A percentile compares a stretch with the other conserved stretches of the same genome.
Conservation (phyloP, 2,888 invertebrate species). For the Drosophila kokeensis region DNA sequence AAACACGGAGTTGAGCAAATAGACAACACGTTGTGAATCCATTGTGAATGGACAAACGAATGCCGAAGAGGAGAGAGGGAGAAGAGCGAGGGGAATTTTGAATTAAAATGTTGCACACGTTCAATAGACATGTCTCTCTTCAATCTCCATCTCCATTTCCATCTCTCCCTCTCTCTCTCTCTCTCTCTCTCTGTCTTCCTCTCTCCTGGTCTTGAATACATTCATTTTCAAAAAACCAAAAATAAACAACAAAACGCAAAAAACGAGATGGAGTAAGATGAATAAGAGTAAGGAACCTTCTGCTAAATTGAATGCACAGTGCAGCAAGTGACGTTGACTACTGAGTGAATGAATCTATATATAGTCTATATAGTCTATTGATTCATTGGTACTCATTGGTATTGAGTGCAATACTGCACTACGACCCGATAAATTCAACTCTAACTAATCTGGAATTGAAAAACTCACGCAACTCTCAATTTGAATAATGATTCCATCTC, state of each 20-base stretch:
- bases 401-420: neutral
- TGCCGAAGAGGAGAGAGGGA: neutral
- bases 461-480: neutral
- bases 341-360: neutral
- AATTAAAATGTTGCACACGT: conserved; percentile 17
- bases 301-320: neutral
- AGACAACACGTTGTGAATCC: conserved; percentile 22
- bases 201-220: neutral
- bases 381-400: no score
- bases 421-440: neutral
- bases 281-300: neutral
- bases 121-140: neutral
- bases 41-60: conserved; percentile 25
- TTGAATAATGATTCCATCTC: no score
- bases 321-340: neutral
- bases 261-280: neutral
- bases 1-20: conserved; percentile 7
- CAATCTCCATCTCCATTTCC: neutral
- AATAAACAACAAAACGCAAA: neutral
- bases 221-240: neutral
- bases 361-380: no score
- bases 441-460: neutral
- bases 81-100: conserved; percentile 10
- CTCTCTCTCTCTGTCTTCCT: no score
- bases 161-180: neutral